Evolutionary conservation across 2,888 invertebrate genomes (phyloP).

Genomic region (Drosophila siamana): DNA sequence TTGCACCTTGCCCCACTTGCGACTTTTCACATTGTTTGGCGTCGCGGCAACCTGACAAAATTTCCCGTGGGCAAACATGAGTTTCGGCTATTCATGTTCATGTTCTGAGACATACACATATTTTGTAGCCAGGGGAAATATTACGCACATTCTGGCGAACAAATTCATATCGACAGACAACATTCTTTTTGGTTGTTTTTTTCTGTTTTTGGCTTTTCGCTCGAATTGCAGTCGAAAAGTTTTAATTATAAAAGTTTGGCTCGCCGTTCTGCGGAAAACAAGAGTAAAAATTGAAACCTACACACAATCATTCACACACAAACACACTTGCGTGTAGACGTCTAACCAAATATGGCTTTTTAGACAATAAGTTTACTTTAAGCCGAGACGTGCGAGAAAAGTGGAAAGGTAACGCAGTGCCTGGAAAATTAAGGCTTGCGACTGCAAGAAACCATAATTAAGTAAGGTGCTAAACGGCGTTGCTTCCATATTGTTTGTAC

Average conservation of each 20-base stretch:
- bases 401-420: not conserved
- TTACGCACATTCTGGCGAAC: conserved; percentile 36
- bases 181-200: conserved; percentile 22
- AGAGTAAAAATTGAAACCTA: conserved; percentile 25
- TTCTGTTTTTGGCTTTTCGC: conserved; percentile 20
- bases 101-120: not conserved
- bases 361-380: conserved; percentile 19
- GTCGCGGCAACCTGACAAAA: not conserved
- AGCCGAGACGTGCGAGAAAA: not conserved
- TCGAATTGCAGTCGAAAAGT: conserved; percentile 59
- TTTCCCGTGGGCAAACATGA: conserved; percentile 7
- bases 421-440: conserved; percentile 5
- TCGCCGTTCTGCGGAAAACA: conserved; percentile 42
- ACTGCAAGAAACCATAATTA: conserved; percentile 5
- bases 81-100: conserved; percentile 3
- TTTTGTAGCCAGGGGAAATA: conserved; percentile 4
- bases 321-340: not conserved
- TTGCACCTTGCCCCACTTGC: too few relatives aligned
- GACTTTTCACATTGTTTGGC: not conserved
- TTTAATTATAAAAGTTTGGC: conserved; percentile 73
- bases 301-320: conserved; percentile 5
- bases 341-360: not conserved
- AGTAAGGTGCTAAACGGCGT: not conserved
- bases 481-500: not conserved
- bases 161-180: conserved; percentile 52